phyloP scores from a whole-genome alignment of 1,140 invertebrate species.

The Drosophila murphyi region DNA sequence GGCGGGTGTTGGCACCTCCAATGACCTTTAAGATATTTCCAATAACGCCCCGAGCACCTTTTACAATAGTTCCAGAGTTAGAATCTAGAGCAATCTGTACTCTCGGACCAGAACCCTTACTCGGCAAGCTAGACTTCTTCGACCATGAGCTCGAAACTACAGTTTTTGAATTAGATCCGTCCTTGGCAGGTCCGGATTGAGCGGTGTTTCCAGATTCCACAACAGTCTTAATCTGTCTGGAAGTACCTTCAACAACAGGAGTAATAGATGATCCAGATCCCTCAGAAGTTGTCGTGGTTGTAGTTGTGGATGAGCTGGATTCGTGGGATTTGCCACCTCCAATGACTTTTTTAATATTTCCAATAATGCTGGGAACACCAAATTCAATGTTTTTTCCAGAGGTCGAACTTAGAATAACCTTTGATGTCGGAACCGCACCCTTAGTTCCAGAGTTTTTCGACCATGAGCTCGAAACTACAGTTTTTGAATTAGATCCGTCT shows the following conservation, averaged over 20 bases:
- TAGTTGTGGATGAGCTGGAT: conserved; percentile 19
- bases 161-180: not conserved
- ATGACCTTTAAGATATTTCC: not conserved
- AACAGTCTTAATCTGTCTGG: not conserved
- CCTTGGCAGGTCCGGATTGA: not conserved
- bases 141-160: not conserved
- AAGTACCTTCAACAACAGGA: not conserved
- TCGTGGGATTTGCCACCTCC: not conserved
- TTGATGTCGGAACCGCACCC: no score
- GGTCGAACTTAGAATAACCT: no score
- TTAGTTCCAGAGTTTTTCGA: no score
- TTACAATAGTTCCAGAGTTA: not conserved
- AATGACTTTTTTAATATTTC: not conserved
- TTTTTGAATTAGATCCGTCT: no score
- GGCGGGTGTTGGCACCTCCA: not conserved
- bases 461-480: not conserved
- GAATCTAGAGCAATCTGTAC: no score
- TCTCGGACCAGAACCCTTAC: not conserved
- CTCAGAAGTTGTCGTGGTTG: conserved; percentile 9
- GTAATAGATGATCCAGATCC: not conserved
- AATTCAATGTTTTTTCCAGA: not conserved
- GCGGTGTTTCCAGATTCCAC: not conserved
- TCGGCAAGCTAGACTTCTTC: no score
- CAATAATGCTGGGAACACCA: conserved; percentile 9
- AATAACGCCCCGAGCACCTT: no score